Base-by-base conservation (phyloP, 2,888 invertebrate genomes). In the Apocheima hispidaria region DNA sequence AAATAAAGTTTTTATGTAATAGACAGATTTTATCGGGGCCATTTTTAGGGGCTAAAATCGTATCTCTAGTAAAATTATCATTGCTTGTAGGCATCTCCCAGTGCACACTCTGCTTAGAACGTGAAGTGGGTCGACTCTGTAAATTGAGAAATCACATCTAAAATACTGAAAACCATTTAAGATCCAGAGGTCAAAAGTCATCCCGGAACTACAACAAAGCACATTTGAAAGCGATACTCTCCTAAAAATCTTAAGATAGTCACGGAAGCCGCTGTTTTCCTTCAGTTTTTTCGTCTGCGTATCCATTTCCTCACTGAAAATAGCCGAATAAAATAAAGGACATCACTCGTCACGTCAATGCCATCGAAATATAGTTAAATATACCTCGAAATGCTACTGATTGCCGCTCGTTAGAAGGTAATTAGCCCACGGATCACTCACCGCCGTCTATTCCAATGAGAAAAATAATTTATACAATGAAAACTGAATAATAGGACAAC, bases 361-460 rank as follows among this genome's bases (percentile, higher is more conserved):
- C 81, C 88, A 87, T 88, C 86, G 84, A 83, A 79, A 86, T 55
- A 60, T 60, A 60, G 54, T 51, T 60, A 62, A 35, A 52, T 88
- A 88, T 86, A 85, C 78, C 73, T 69, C 72, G 78, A 82, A 83
- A 89, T 88, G 88, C 83, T 84, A 87, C 84, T 81, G 86, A 90
- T 90, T 82, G 77, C 83, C 80, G 88, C 81, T 92, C 92, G 89
- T 92, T 92, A 92, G 91, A 81, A 83, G 84, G 87, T 90, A 92
- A 92, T 92, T 92, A 92, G 90, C 88, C 79, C 86, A 84, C 74
- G 79, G 83, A 89, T 92, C 92, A 86, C 82, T 92, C 92, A 84
- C 57, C 92, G 77, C 78, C 60, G 75, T 83, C 87, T 87, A 86
- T 90, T 89, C 87, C 75, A 82, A 90, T 82, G 44, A 57, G 61